phyloP scores from a whole-genome alignment of 2,797 vertebrate genomes.

The Menidia menidia region DNA sequence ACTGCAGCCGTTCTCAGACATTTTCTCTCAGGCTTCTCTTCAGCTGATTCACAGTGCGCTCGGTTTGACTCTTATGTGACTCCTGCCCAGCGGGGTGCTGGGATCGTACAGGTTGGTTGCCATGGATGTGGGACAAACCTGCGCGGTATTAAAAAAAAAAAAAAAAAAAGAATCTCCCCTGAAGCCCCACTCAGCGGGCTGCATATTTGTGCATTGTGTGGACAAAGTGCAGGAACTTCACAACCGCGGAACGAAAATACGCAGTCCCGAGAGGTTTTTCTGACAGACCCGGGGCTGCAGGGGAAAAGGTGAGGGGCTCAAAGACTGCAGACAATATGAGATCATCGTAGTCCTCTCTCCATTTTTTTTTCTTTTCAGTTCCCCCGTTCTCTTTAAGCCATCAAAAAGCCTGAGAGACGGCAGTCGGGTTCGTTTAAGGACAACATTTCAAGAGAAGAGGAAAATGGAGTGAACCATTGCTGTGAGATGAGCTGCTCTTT shows the following conservation, averaged over 20 bases:
- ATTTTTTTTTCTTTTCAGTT: slow-evolving; percentile 1
- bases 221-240: slow-evolving; percentile 63
- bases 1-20: slow-evolving; percentile 33
- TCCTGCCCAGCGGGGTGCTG: slow-evolving; percentile 51
- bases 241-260: slow-evolving; percentile 65
- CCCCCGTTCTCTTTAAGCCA: slow-evolving; percentile 29
- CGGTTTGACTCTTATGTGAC: slow-evolving; percentile 56
- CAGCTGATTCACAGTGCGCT: slow-evolving; percentile 62
- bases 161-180: slow-evolving; percentile 54
- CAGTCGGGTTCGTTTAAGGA: slow-evolving; percentile 41
- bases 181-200: slow-evolving; percentile 67
- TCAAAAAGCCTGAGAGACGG: slow-evolving; percentile 36
- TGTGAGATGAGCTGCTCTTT: slow-evolving; percentile 40
- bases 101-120: slow-evolving; percentile 73
- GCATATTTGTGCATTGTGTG: slow-evolving; percentile 73
- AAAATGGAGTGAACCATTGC: slow-evolving; percentile 39
- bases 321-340: slow-evolving; percentile 22
- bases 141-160: slow-evolving; percentile 24
- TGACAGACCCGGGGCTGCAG: slow-evolving; percentile 46
- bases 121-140: slow-evolving; percentile 78
- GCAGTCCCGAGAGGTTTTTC: slow-evolving; percentile 49
- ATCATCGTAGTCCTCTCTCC: slow-evolving; percentile 28
- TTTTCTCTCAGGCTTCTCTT: slow-evolving; percentile 44
- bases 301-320: not conserved
- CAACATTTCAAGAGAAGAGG: slow-evolving; percentile 20